These are phyloP conservation scores for Chondrilla cf. caribensis DNA, from an alignment of 37 sponge, comb jelly and placozoan genomes.

Conservation along the genomic window DNA sequence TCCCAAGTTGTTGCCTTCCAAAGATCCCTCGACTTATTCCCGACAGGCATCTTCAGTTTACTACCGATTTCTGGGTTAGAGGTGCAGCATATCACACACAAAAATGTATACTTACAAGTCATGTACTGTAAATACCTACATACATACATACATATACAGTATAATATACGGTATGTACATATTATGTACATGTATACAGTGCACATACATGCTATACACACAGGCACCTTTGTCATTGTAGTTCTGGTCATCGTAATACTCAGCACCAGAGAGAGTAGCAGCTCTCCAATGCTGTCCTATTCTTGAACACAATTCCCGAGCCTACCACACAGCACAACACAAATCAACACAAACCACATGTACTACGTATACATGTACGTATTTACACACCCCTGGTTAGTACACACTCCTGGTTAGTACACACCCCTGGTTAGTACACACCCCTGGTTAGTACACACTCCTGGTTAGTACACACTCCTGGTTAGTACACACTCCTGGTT, in stretches of 20 bases:
- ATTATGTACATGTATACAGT: not conserved
- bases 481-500: too few species aligned
- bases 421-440: too few species aligned
- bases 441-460: too few species aligned
- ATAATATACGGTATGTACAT: not conserved
- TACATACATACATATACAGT: not conserved
- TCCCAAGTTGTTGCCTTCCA: constrained; percentile 92
- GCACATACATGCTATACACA: not conserved
- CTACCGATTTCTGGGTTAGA: constrained; percentile 16
- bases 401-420: too few species aligned
- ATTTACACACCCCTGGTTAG: not conserved
- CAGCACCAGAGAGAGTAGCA: constrained; percentile 83
- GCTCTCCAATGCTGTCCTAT: constrained; percentile 90
- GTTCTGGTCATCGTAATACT: constrained; percentile 93
- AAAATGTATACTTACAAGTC: too few species aligned
- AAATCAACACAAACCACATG: not conserved
- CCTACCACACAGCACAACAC: constrained; percentile 53
- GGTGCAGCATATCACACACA: too few species aligned
- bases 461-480: too few species aligned
- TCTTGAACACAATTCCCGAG: constrained; percentile 75
- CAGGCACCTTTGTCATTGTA: constrained; percentile 8
- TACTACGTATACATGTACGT: not conserved
- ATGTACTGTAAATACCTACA: not conserved
- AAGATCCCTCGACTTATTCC: constrained; percentile 75
- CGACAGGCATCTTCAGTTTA: constrained; percentile 69